These are phyloP conservation scores for Amphimedon queenslandica DNA, from an alignment of 37 sponge, comb jelly and placozoan genomes.

Conservation along the genomic window DNA sequence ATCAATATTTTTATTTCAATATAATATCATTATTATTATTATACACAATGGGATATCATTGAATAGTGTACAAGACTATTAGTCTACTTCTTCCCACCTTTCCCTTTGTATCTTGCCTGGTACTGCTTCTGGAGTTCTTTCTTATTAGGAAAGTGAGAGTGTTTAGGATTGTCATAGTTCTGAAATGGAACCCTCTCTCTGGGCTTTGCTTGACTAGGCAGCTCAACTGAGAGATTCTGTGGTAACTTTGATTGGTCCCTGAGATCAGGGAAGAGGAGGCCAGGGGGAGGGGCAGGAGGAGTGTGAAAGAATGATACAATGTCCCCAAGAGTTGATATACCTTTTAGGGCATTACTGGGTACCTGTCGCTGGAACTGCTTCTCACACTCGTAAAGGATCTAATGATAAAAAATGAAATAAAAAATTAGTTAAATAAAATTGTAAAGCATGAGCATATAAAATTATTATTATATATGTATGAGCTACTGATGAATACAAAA, in stretches of 20 bases:
- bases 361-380: conserved; percentile 11
- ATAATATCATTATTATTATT: too few species aligned
- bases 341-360: conserved; percentile 20
- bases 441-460: too few species aligned
- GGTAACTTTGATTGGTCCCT: conserved; percentile 9
- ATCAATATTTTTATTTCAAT: too few species aligned
- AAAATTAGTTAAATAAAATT: too few species aligned
- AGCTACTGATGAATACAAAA: too few species aligned
- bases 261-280: conserved; percentile 8
- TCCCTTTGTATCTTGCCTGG: too few species aligned
- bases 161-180: conserved; percentile 43
- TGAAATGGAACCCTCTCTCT: conserved; percentile 32
- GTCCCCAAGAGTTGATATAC: conserved; percentile 28
- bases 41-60: too few species aligned
- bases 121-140: conserved; percentile 6
- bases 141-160: conserved; percentile 47
- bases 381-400: too few species aligned
- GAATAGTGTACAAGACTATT: too few species aligned
- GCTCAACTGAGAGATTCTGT: conserved; percentile 49
- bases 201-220: neutral
- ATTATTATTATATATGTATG: too few species aligned
- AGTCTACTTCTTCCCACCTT: too few species aligned
- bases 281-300: neutral
- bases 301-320: conserved; percentile 24
- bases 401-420: too few species aligned